Base-by-base conservation (phyloP, 1,140 invertebrate species). In the Brachionus asplanchnoidis region DNA sequence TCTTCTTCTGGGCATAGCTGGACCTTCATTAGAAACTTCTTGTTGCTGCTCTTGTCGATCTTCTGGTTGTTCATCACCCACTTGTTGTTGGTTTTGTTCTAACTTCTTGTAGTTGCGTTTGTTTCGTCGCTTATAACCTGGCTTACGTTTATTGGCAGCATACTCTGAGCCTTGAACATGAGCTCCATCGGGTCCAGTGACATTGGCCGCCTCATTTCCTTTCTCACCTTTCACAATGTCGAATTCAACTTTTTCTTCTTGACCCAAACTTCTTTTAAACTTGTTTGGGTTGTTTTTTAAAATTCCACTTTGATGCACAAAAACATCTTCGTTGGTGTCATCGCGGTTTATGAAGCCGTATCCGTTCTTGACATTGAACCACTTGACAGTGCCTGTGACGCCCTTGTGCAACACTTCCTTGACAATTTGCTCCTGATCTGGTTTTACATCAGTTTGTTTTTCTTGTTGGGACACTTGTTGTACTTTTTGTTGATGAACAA, bases 341-440 rank as follows among this genome's bases (percentile, higher is more conserved):
- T 97, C 96, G 88, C 91, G 94, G 92, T 98, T 98, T 91, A 99
- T 99, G 91, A 99, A 99, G 88, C 97, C 97, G 92, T 99, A 99
- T 90, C 97, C 97, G 92, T 96, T 98, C 92, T 98, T 99, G 65
- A 98, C 96, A 90, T 98, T 98, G 92, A 98, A 98, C 95, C 95
- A 97, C 91, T 97, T 97, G 17, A 97, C 95, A 87, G 94, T 95
- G 88, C 95, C 95, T 89, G 93, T 94, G 88, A 97, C 65, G 12
- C 17, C 20, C 20, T 26, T 83, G 12, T 26, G 53, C 12, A 75
- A 17, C 1, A 75, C 70, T 42, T 75, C 70, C 3, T 75, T 75
- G 36, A 75, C 70, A 14, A 75, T 40, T 75, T 75, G 70, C 4
- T 11, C 14, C 36, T 75, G 32, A 17, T 75, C 70, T 75, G n/a